Percentiles rank a stretch among this genome's conserved stretches.
Evolutionary conservation across 23 tunicate species (phyloP).

Genomic region (Halocynthia roretzi): DNA sequence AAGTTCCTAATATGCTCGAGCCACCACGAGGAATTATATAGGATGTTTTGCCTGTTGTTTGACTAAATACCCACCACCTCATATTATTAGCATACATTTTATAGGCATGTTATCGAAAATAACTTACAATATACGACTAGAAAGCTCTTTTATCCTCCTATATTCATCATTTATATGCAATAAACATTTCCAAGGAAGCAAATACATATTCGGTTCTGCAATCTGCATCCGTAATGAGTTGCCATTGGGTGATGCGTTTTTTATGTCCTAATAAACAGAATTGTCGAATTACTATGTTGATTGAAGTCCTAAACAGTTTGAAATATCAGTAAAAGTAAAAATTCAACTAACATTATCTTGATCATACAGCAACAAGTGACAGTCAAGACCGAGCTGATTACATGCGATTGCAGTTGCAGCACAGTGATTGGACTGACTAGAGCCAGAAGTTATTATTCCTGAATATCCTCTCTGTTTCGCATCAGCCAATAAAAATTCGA

Average conservation of each 20-base stretch:
- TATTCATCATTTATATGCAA: neutral
- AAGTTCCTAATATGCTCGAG: slow-evolving; percentile 33
- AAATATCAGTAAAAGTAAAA: neutral
- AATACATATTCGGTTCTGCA: neutral
- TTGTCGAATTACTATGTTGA: neutral
- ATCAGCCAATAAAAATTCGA: slow-evolving; percentile 81
- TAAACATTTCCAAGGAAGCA: neutral
- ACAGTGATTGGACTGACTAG: slow-evolving; percentile 68
- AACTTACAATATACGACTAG: neutral
- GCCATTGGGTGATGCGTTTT: neutral
- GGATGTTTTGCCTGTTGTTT: slow-evolving; percentile 50
- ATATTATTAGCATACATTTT: neutral
- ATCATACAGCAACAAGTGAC: slow-evolving; percentile 49
- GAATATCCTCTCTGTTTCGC: slow-evolving; percentile 42
- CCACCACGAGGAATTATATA: slow-evolving; percentile 82
- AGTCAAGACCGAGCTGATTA: slow-evolving; percentile 60
- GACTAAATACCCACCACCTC: neutral
- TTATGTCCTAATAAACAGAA: neutral
- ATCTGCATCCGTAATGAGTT: neutral
- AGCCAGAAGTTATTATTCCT: slow-evolving; percentile 66
- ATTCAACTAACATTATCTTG: neutral
- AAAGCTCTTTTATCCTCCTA: neutral
- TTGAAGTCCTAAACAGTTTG: neutral
- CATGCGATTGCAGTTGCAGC: slow-evolving; percentile 69
- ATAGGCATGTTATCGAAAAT: neutral